phyloP scores from a whole-genome alignment of 2,888 invertebrate species.

The Crioceris asparagi region DNA sequence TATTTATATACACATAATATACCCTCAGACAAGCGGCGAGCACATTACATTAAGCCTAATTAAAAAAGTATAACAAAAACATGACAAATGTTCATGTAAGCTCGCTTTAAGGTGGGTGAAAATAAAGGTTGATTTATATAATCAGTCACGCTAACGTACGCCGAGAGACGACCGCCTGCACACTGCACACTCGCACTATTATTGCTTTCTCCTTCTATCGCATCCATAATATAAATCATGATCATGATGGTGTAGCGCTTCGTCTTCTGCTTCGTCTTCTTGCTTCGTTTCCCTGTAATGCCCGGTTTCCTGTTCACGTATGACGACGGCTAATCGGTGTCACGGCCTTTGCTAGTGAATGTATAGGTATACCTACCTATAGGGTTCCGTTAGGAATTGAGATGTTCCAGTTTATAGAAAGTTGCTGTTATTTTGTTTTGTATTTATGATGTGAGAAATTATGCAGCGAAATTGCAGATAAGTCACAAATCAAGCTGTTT shows the following conservation, averaged over 20 bases:
- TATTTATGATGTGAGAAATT: too few relatives aligned
- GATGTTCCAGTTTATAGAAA: too few relatives aligned
- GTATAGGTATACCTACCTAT: too few relatives aligned
- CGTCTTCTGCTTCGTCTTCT: conserved; percentile 7
- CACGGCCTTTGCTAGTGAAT: conserved; percentile 11
- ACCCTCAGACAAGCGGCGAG: too few relatives aligned
- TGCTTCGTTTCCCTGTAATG: conserved; percentile 31
- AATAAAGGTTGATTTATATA: conserved; percentile 32
- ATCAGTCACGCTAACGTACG: conserved; percentile 30
- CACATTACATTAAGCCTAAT: conserved; percentile 17
- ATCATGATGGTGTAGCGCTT: background rate
- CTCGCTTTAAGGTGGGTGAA: conserved; percentile 23
- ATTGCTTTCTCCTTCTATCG: conserved; percentile 4
- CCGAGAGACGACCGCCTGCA: too few relatives aligned
- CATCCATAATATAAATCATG: too few relatives aligned
- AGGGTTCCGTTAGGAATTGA: too few relatives aligned
- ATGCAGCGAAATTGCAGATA: too few relatives aligned
- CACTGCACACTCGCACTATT: conserved; percentile 26
- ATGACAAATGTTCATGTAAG: conserved; percentile 21
- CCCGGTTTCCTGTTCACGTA: conserved; percentile 29
- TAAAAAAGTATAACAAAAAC: conserved; percentile 20
- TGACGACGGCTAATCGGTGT: conserved; percentile 14
- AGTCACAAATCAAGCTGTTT: too few relatives aligned
- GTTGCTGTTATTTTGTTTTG: too few relatives aligned
- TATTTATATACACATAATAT: too few relatives aligned